These are phyloP conservation scores for Phymanthus crucifer DNA, from an alignment of 92 coral and sea anemone species.

Conservation along the genomic window DNA sequence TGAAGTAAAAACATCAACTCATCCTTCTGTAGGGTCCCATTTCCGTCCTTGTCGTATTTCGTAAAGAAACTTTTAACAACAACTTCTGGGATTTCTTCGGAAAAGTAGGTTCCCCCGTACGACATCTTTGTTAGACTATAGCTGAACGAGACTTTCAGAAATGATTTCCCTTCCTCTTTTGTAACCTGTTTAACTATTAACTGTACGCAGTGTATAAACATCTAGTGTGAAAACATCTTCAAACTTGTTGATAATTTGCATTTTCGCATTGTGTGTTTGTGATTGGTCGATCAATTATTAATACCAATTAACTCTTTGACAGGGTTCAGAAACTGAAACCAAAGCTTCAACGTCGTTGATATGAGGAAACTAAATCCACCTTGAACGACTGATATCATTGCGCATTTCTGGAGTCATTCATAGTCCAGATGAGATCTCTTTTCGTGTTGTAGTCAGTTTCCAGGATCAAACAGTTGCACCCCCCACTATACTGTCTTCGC, in stretches of 20 bases:
- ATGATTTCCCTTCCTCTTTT: background rate
- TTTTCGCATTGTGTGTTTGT: background rate
- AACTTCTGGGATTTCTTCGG: slow-evolving; percentile 61
- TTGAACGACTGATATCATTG: too few species aligned
- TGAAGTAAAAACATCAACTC: slow-evolving; percentile 59
- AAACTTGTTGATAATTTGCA: background rate
- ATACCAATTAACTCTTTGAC: background rate
- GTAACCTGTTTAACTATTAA: background rate
- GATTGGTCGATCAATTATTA: background rate
- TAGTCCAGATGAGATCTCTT: too few species aligned
- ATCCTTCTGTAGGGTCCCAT: slow-evolving; percentile 57
- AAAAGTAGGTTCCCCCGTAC: slow-evolving; percentile 57
- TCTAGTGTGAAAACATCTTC: background rate
- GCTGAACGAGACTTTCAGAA: background rate
- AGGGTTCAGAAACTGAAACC: background rate
- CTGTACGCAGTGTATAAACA: background rate
- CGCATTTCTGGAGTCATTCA: too few species aligned
- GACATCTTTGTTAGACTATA: slow-evolving; percentile 27
- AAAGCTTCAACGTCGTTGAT: background rate
- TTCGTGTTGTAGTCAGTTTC: too few species aligned
- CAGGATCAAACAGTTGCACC: too few species aligned
- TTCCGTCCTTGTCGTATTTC: slow-evolving; percentile 79
- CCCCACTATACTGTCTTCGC: too few species aligned
- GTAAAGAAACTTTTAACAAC: slow-evolving; percentile 78
- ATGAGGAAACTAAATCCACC: background rate